Conservation (phyloP, 2,113 vertebrate species). For the Entelurus aequoreus region DNA sequence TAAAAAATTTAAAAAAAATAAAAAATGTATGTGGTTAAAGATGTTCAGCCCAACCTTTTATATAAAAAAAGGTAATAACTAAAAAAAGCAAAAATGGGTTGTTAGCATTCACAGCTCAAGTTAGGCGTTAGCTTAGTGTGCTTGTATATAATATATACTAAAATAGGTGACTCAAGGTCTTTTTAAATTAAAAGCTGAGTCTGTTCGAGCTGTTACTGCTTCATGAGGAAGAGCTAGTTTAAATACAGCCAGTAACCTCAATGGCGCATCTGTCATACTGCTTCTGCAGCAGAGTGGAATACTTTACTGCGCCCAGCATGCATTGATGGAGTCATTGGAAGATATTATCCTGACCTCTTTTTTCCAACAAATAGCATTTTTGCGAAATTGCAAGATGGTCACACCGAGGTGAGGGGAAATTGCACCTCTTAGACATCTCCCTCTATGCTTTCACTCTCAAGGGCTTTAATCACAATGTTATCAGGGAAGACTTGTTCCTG, state of each 20-base stretch:
- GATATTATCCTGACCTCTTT: conserved; percentile 5
- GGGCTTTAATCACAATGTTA: not conserved
- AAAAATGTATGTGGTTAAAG: not conserved
- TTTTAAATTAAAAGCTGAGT: conserved; percentile 28
- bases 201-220: conserved; percentile 8
- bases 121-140: not conserved
- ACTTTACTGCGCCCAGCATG: conserved; percentile 20
- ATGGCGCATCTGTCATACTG: conserved; percentile 19
- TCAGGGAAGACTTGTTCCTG: not conserved
- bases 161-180: conserved; percentile 14
- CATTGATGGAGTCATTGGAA: conserved; percentile 34
- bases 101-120: not conserved
- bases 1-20: too few species aligned
- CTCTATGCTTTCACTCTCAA: not conserved
- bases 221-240: conserved; percentile 14
- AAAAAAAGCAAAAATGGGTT: not conserved
- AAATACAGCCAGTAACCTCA: conserved; percentile 18
- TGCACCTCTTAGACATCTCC: not conserved
- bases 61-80: not conserved
- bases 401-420: not conserved
- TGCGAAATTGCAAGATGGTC: not conserved
- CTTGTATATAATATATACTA: not conserved
- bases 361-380: not conserved
- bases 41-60: not conserved
- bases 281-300: conserved; percentile 16